These are phyloP conservation scores for Tiphia femorata DNA, from an alignment of 2,888 invertebrate species.

Conservation along the genomic window DNA sequence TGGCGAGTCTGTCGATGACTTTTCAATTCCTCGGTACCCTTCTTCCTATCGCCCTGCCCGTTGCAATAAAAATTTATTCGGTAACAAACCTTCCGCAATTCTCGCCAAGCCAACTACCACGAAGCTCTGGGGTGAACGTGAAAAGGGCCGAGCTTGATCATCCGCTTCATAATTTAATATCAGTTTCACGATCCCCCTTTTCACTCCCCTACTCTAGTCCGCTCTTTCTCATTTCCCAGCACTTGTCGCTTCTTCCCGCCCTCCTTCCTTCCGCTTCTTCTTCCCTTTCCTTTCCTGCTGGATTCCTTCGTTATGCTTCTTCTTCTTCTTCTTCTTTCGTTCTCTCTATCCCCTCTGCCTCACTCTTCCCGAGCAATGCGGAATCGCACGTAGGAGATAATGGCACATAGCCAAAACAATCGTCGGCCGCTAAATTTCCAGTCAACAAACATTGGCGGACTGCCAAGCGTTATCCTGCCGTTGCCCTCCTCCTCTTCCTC, in stretches of 20 bases:
- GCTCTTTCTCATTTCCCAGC: too few relatives aligned
- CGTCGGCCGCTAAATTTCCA: slow-evolving; percentile 64
- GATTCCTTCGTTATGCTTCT: background rate
- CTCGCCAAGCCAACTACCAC: too few relatives aligned
- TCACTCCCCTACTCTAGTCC: too few relatives aligned
- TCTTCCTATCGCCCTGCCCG: too few relatives aligned
- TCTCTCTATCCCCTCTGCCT: background rate
- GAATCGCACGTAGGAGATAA: slow-evolving; percentile 51
- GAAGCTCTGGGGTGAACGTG: too few relatives aligned
- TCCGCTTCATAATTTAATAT: background rate
- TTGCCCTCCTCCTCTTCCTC: slow-evolving; percentile 22
- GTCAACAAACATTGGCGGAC: slow-evolving; percentile 64
- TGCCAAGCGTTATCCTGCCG: slow-evolving; percentile 51
- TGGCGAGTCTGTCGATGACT: too few relatives aligned
- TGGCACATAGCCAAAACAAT: slow-evolving; percentile 65
- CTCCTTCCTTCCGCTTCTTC: slow-evolving; percentile 3
- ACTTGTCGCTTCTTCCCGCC: too few relatives aligned
- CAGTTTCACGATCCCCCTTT: background rate
- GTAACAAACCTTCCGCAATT: too few relatives aligned
- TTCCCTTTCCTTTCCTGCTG: background rate
- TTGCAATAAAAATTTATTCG: too few relatives aligned
- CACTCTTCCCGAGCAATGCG: slow-evolving; percentile 26
- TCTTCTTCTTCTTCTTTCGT: background rate
- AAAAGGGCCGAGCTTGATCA: too few relatives aligned
- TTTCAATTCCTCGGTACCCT: too few relatives aligned